A percentile compares a stretch with the other conserved stretches of the same genome.
Evolutionary conservation across 2,888 invertebrate genomes (phyloP).

Genomic region (Branchellion lobata): DNA sequence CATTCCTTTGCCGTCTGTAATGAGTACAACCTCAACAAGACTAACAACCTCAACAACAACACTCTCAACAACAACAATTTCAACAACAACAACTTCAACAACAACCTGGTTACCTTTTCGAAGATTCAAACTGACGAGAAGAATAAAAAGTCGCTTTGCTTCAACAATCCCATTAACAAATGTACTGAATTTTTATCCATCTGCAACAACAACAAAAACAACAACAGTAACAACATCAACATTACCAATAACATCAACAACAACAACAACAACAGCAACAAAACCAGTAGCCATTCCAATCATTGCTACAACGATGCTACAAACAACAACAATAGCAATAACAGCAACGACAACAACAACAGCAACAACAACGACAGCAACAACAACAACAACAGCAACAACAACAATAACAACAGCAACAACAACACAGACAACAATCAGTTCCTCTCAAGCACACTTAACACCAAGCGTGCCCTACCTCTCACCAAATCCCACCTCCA

Average conservation of each 20-base stretch:
- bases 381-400: constrained; percentile 1
- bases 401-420: constrained; percentile 5
- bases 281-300: background rate
- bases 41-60: background rate
- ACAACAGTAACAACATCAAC: background rate
- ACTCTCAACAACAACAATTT: background rate
- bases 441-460: background rate
- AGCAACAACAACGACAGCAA: background rate
- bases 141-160: background rate
- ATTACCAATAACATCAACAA: background rate
- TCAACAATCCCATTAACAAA: background rate
- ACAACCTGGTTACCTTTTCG: background rate
- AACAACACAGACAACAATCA: background rate
- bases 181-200: background rate
- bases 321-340: background rate
- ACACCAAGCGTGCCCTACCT: too few relatives aligned
- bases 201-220: too few relatives aligned
- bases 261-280: background rate
- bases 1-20: background rate
- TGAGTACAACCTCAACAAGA: background rate
- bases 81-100: background rate
- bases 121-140: background rate
- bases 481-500: too few relatives aligned
- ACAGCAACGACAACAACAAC: background rate
- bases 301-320: background rate